Percentiles rank a stretch among this genome's conserved stretches.
Conservation (phyloP, 1,140 invertebrate genomes). For the Cotesia vestalis region DNA sequence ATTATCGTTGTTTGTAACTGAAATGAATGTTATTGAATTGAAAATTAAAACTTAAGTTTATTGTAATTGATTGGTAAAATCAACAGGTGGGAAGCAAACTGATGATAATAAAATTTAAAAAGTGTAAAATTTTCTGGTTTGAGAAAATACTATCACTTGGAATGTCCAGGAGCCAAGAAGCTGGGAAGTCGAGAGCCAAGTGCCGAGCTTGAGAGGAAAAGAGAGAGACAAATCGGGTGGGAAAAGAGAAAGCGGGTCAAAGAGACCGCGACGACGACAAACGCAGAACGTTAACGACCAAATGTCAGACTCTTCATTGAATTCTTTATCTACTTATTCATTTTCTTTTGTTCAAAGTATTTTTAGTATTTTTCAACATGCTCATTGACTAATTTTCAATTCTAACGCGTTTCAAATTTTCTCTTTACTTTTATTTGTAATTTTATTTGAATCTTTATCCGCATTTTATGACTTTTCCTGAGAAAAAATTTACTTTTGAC, state of each 20-base stretch:
- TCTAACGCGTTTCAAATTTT: background rate
- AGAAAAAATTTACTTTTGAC: no score
- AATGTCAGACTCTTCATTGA: conserved; percentile 27
- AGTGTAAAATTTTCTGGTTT: no score
- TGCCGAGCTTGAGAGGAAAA: conserved; percentile 52
- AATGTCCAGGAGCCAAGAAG: background rate
- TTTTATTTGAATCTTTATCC: no score
- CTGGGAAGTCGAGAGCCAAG: conserved; percentile 58
- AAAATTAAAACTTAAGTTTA: no score
- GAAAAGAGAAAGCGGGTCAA: conserved; percentile 67
- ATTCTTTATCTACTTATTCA: conserved; percentile 31
- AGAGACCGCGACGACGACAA: conserved; percentile 55
- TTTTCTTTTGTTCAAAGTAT: conserved; percentile 17
- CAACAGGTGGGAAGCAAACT: no score
- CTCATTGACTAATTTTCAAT: background rate
- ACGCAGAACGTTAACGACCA: conserved; percentile 38
- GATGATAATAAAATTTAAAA: no score
- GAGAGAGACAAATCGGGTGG: conserved; percentile 60
- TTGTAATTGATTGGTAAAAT: no score
- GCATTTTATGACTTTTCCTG: no score
- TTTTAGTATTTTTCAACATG: no score
- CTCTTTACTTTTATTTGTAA: background rate
- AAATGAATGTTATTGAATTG: no score
- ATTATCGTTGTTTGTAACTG: no score
- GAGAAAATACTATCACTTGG: background rate